Evolutionary conservation across 2,113 vertebrate species (phyloP).

Genomic region (Amphilophus citrinellus): DNA sequence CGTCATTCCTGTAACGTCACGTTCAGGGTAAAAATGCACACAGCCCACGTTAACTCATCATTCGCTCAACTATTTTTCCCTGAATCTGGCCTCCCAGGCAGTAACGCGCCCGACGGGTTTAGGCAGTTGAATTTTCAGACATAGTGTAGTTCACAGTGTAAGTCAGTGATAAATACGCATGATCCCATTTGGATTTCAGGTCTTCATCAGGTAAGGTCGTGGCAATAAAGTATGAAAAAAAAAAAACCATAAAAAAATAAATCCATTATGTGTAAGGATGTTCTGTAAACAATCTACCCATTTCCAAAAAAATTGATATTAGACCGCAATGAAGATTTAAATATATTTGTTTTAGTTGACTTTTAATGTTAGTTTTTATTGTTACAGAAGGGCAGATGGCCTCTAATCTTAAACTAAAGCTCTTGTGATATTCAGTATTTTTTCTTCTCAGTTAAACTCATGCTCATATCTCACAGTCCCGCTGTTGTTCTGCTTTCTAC

Average conservation of each 20-base stretch:
- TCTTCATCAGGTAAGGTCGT: no score
- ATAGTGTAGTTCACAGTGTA: not conserved
- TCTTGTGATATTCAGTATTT: not conserved
- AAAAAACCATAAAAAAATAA: no score
- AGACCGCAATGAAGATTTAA: no score
- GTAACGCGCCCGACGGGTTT: not conserved
- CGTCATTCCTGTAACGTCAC: not conserved
- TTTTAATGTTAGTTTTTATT: no score
- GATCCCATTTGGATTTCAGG: no score
- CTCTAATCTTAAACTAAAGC: not conserved
- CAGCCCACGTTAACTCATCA: accelerated
- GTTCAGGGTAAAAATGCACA: not conserved
- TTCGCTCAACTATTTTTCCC: not conserved
- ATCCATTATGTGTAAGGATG: no score
- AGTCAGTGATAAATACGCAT: not conserved
- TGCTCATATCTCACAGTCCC: not conserved
- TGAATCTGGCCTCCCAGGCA: not conserved
- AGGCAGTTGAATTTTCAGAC: not conserved
- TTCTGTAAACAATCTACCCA: no score
- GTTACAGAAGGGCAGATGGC: no score
- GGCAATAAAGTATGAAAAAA: no score
- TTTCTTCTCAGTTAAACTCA: not conserved
- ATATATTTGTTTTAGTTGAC: no score
- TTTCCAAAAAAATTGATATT: no score
- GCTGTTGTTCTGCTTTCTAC: not conserved